phyloP scores from a whole-genome alignment of 2,888 invertebrate species.

The Miltochrista miniata region DNA sequence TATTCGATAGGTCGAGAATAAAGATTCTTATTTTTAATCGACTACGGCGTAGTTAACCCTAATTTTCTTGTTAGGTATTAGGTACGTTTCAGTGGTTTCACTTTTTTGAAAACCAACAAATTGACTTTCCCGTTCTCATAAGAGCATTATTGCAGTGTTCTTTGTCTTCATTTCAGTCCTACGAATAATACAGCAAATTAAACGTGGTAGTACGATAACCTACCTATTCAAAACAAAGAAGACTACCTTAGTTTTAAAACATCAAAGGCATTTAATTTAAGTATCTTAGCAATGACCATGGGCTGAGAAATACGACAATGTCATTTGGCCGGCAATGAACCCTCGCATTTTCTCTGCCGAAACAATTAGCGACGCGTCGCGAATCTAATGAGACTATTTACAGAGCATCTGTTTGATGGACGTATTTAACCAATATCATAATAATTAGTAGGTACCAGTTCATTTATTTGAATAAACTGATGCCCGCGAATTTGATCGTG shows the following conservation, averaged over 20 bases:
- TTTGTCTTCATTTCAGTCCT: too few relatives aligned
- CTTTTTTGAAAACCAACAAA: too few relatives aligned
- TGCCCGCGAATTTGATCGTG: too few relatives aligned
- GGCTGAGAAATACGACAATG: conserved; percentile 55
- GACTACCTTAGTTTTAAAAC: not conserved
- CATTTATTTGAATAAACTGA: not conserved
- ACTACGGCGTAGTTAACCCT: too few relatives aligned
- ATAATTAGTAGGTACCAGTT: not conserved
- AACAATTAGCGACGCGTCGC: conserved; percentile 74
- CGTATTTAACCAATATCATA: conserved; percentile 7
- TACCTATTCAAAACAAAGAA: not conserved
- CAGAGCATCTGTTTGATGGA: conserved; percentile 40
- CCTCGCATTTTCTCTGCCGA: conserved; percentile 75
- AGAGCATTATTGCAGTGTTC: too few relatives aligned
- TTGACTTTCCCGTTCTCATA: too few relatives aligned
- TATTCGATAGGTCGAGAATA: too few relatives aligned
- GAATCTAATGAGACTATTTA: conserved; percentile 60
- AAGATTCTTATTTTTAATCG: too few relatives aligned
- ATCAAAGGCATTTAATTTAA: conserved; percentile 9
- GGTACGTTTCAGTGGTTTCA: too few relatives aligned
- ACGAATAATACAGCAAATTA: too few relatives aligned
- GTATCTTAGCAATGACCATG: conserved; percentile 47
- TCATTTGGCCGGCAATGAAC: conserved; percentile 76
- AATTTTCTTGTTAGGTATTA: too few relatives aligned
- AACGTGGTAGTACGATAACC: too few relatives aligned